These are phyloP conservation scores for Triplophysa rosa DNA, from an alignment of 2,113 vertebrate species.

Conservation along the genomic window DNA sequence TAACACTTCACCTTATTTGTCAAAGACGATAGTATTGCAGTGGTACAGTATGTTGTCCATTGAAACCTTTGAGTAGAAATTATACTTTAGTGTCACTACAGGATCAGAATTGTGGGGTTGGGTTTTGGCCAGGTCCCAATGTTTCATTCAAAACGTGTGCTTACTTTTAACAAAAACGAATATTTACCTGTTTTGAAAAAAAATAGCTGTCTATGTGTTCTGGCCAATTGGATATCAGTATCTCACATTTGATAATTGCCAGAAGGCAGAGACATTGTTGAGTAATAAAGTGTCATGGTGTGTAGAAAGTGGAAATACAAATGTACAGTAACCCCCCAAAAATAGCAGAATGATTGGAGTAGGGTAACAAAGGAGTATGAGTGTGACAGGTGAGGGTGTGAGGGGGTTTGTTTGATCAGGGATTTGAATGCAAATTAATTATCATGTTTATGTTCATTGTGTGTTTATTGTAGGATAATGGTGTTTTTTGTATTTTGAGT, in stretches of 20 bases:
- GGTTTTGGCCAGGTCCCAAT: not conserved
- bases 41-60: not conserved
- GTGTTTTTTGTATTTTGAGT: not conserved
- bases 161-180: slow-evolving; percentile 14
- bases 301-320: slow-evolving; percentile 16
- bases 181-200: slow-evolving; percentile 39
- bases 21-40: not conserved
- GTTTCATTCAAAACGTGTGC: slow-evolving; percentile 11
- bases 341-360: slow-evolving; percentile 1
- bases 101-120: not conserved
- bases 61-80: not conserved
- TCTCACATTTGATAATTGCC: slow-evolving; percentile 29
- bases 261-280: slow-evolving; percentile 17
- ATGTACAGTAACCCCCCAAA: not conserved
- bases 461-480: not conserved
- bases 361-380: slow-evolving; percentile 1
- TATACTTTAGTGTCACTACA: not conserved
- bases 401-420: not conserved
- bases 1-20: not conserved
- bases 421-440: slow-evolving; percentile 14
- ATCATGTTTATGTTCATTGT: not conserved
- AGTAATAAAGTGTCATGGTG: slow-evolving; percentile 29
- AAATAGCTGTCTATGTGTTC: slow-evolving; percentile 36
- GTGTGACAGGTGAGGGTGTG: slow-evolving; percentile 12
- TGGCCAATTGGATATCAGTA: slow-evolving; percentile 47